A percentile compares a stretch with the other conserved stretches of the same genome.
These are phyloP conservation scores for Tiaroga cobitis DNA, from an alignment of 2,797 vertebrate species.

Conservation along the genomic window DNA sequence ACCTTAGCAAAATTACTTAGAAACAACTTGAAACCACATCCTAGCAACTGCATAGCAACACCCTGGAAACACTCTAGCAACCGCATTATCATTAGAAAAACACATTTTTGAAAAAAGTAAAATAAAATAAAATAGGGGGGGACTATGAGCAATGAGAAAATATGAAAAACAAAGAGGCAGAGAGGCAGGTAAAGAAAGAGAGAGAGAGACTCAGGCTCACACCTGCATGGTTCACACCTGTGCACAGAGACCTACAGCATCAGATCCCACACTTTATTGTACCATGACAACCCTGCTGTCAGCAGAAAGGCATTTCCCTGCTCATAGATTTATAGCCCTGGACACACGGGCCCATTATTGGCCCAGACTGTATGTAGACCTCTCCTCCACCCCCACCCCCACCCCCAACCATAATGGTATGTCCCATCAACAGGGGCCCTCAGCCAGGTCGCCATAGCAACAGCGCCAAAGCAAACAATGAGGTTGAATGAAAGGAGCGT, in stretches of 20 bases:
- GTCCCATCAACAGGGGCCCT: slow-evolving; percentile 78
- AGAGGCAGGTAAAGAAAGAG: background rate
- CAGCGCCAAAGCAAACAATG: slow-evolving; percentile 83
- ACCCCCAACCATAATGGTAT: slow-evolving; percentile 68
- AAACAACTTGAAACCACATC: background rate
- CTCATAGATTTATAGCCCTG: slow-evolving; percentile 65
- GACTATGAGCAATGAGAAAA: background rate
- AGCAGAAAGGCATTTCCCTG: slow-evolving; percentile 68
- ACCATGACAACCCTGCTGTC: slow-evolving; percentile 53
- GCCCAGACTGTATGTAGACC: slow-evolving; percentile 62
- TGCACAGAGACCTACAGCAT: slow-evolving; percentile 25
- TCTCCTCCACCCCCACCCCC: slow-evolving; percentile 32
- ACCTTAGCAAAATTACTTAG: background rate
- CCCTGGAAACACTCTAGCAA: background rate
- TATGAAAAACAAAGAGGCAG: slow-evolving; percentile 10
- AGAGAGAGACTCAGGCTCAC: slow-evolving; percentile 4
- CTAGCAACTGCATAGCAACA: background rate
- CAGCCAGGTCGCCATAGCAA: slow-evolving; percentile 79
- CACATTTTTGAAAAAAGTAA: too few species aligned
- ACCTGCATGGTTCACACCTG: slow-evolving; percentile 45
- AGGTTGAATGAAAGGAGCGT: slow-evolving; percentile 75
- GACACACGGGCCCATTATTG: slow-evolving; percentile 64
- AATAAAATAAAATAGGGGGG: background rate
- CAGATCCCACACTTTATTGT: slow-evolving; percentile 24
- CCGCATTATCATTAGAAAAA: background rate